phyloP scores from a whole-genome alignment of 1,140 invertebrate species.

The Leucophenga varia region DNA sequence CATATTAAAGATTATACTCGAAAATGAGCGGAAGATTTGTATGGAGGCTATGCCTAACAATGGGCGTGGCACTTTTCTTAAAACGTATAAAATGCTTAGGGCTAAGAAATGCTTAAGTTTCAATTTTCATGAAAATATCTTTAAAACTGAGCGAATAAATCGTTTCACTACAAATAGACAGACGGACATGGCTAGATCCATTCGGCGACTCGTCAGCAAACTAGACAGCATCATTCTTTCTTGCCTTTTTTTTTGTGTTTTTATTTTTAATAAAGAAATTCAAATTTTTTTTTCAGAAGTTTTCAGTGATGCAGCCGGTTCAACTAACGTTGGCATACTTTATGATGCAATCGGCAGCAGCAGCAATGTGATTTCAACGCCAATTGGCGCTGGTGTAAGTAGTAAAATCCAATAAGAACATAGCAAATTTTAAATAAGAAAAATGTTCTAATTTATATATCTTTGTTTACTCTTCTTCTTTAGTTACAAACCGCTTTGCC shows the following conservation, averaged over 20 bases:
- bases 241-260: not conserved
- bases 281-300: constrained; percentile 20
- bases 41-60: no score
- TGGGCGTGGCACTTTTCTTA: no score
- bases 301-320: constrained; percentile 24
- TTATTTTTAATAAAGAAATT: no score
- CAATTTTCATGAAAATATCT: no score
- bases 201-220: no score
- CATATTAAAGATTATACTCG: no score
- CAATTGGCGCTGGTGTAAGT: constrained; percentile 29
- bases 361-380: constrained; percentile 25
- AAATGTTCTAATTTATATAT: not conserved
- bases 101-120: no score
- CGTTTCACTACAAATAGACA: no score
- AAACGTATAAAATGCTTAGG: no score
- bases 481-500: constrained; percentile 22
- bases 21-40: no score
- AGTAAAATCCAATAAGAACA: constrained; percentile 4
- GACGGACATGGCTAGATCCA: no score
- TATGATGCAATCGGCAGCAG: constrained; percentile 26
- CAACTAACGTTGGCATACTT: not conserved
- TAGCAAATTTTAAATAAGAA: not conserved
- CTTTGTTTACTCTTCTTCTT: not conserved
- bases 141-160: no score
- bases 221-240: not conserved